Percentiles rank a stretch among this genome's conserved stretches.
These are phyloP conservation scores for Manis javanica DNA, from an alignment of 2,797 vertebrate species.

Conservation along the genomic window DNA sequence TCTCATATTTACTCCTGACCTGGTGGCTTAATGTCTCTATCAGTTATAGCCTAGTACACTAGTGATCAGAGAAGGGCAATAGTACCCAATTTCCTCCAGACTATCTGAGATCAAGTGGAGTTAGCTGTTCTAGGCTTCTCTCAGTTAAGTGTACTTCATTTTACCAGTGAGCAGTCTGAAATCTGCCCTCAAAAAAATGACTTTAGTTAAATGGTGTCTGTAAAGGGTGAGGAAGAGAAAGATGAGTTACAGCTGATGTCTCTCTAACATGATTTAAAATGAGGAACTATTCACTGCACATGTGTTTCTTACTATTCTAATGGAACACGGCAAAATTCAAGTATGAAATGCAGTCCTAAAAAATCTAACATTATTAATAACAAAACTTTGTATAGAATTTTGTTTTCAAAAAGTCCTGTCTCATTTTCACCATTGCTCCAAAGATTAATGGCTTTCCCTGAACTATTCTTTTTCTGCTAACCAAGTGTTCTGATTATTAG, in stretches of 20 bases:
- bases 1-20: background rate
- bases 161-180: background rate
- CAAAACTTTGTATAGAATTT: background rate
- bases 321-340: background rate
- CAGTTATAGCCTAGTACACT: background rate
- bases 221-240: background rate
- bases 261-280: background rate
- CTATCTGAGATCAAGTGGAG: background rate
- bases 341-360: background rate
- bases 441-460: background rate
- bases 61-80: background rate
- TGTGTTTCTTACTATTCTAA: background rate
- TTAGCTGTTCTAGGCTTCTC: background rate
- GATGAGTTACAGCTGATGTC: background rate
- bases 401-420: background rate
- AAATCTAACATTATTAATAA: background rate
- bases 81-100: background rate
- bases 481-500: background rate
- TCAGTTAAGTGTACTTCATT: background rate
- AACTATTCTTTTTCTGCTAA: background rate
- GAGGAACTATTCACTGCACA: background rate
- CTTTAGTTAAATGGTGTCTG: background rate
- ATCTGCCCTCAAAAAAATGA: background rate
- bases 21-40: background rate
- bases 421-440: background rate